phyloP scores from a whole-genome alignment of 2,888 invertebrate genomes.

The Orthonychiurus folsomi region DNA sequence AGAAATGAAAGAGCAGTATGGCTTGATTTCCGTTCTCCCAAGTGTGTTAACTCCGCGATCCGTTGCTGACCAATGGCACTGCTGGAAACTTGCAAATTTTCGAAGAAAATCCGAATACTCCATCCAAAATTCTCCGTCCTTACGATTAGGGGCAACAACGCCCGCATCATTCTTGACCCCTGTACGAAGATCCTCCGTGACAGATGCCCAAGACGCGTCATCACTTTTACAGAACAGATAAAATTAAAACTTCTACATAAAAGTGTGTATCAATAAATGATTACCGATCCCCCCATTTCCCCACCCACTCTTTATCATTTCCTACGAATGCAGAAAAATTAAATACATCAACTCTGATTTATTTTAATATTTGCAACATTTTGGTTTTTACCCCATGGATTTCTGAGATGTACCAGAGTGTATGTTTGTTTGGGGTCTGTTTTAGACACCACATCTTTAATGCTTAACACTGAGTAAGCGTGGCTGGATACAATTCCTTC shows the following conservation, averaged over 20 bases:
- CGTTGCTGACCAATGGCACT: neutral
- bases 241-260: neutral
- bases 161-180: neutral
- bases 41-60: neutral
- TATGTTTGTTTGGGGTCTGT: neutral
- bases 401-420: neutral
- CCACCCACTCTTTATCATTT: neutral
- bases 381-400: conserved; percentile 13
- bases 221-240: neutral
- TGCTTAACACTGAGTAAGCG: conserved; percentile 4
- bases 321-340: too few relatives aligned
- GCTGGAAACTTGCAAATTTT: neutral
- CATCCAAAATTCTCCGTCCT: conserved; percentile 6
- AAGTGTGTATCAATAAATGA: neutral
- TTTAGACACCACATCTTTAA: neutral
- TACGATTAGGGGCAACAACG: neutral
- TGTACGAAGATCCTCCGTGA: neutral
- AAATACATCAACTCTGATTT: too few relatives aligned
- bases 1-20: neutral
- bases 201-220: neutral
- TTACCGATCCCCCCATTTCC: neutral
- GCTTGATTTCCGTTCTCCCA: neutral
- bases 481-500: neutral
- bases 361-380: too few relatives aligned
- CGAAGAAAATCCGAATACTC: neutral